phyloP scores from a whole-genome alignment of 2,797 vertebrate species.

The Chaenodraco wilsoni region DNA sequence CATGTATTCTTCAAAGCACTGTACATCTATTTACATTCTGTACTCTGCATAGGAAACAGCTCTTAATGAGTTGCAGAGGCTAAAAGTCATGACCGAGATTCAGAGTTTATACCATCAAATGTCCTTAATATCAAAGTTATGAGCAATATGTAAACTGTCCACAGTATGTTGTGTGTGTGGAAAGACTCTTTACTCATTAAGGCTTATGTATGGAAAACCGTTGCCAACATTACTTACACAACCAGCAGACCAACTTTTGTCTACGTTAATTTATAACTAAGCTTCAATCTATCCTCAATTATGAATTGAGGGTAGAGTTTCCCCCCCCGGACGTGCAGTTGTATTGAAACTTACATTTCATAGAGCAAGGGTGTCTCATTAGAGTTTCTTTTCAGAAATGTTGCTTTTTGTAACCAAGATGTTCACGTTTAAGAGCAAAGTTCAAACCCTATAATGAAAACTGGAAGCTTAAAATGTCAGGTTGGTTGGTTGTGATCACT shows the following conservation, averaged over 20 bases:
- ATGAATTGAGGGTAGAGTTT: too few species aligned
- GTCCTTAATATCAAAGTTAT: background rate
- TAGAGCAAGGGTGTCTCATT: background rate
- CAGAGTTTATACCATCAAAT: constrained; percentile 11
- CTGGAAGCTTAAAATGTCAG: too few species aligned
- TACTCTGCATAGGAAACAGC: constrained; percentile 23
- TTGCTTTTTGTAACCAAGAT: too few species aligned
- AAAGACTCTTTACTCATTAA: constrained; percentile 2
- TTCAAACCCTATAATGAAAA: too few species aligned
- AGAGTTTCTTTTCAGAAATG: background rate
- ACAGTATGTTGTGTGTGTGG: background rate
- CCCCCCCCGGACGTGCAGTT: too few species aligned
- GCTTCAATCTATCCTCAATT: too few species aligned
- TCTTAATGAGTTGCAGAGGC: constrained; percentile 46
- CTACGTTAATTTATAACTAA: too few species aligned
- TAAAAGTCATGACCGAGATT: constrained; percentile 39
- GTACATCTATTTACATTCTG: constrained; percentile 45
- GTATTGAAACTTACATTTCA: background rate
- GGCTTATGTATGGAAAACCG: background rate
- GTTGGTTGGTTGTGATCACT: too few species aligned
- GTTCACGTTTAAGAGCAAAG: too few species aligned
- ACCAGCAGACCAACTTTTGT: background rate
- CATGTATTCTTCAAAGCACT: constrained; percentile 53
- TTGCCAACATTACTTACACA: background rate
- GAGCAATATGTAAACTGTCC: background rate